A percentile compares a stretch with the other conserved stretches of the same genome.
phyloP scores from a whole-genome alignment of 1,140 invertebrate species.

The Triops longicaudatus region DNA sequence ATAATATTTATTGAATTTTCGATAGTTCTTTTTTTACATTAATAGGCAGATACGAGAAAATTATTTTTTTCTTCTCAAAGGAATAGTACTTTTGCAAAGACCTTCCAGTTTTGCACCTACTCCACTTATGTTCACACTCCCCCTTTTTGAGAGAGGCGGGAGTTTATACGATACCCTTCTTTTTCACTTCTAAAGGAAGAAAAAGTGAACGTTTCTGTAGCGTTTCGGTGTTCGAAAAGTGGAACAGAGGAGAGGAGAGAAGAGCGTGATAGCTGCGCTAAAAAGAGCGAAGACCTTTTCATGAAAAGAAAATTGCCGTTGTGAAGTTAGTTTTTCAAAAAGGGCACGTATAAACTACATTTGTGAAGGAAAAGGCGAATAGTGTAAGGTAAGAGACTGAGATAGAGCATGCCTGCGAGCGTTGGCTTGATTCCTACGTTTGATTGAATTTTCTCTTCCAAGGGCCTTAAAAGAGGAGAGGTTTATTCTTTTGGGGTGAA shows the following conservation, averaged over 20 bases:
- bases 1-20: background rate
- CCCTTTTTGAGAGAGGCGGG: no score
- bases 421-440: background rate
- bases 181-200: background rate
- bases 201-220: background rate
- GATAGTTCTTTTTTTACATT: background rate
- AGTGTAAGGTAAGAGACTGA: background rate
- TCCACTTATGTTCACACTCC: no score
- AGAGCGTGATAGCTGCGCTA: background rate
- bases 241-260: background rate
- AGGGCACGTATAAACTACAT: background rate
- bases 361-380: background rate
- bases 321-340: background rate
- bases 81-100: no score
- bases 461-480: background rate
- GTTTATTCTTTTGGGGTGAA: background rate
- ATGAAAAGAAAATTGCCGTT: background rate
- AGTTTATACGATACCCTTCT: background rate
- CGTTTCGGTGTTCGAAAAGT: background rate
- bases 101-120: no score
- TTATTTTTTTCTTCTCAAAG: no score
- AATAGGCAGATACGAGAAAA: background rate
- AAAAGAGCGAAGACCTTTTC: background rate
- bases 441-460: background rate
- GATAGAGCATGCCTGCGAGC: background rate